A percentile compares a stretch with the other conserved stretches of the same genome.
Conservation (phyloP, 2,888 invertebrate species). For the Drosophila paracracens region DNA sequence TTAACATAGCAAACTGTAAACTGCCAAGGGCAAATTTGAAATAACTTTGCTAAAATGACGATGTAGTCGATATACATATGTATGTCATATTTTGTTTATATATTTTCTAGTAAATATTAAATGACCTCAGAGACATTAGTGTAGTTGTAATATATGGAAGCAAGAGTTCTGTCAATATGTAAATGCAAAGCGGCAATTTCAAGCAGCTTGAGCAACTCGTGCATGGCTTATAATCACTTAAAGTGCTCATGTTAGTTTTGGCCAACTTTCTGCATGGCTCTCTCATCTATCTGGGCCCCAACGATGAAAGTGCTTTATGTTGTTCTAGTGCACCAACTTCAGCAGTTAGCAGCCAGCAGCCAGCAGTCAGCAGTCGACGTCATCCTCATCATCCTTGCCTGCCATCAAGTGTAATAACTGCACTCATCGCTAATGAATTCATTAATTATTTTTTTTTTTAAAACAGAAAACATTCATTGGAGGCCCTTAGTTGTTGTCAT, state of each 20-base stretch:
- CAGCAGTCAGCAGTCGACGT: slow-evolving; percentile 17
- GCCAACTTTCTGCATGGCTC: slow-evolving; percentile 34
- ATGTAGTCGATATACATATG: not conserved
- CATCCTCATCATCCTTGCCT: slow-evolving; percentile 16
- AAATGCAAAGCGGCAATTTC: not conserved
- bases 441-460: slow-evolving; percentile 71
- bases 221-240: slow-evolving; percentile 32
- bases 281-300: slow-evolving; percentile 20
- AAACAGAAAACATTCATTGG: slow-evolving; percentile 20
- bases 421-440: slow-evolving; percentile 76
- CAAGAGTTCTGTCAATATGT: slow-evolving; percentile 8
- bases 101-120: not conserved
- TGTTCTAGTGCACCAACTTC: slow-evolving; percentile 29
- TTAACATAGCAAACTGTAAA: not conserved
- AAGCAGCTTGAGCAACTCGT: slow-evolving; percentile 19
- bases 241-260: slow-evolving; percentile 42
- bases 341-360: slow-evolving; percentile 17
- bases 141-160: not conserved
- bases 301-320: slow-evolving; percentile 39
- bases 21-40: not conserved
- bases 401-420: slow-evolving; percentile 66
- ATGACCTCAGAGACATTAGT: not conserved
- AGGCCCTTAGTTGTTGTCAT: slow-evolving; percentile 10
- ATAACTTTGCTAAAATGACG: not conserved
- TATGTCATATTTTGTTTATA: not conserved